These are phyloP conservation scores for Nixonia krombeini DNA, from an alignment of 1,140 invertebrate genomes.

Conservation along the genomic window DNA sequence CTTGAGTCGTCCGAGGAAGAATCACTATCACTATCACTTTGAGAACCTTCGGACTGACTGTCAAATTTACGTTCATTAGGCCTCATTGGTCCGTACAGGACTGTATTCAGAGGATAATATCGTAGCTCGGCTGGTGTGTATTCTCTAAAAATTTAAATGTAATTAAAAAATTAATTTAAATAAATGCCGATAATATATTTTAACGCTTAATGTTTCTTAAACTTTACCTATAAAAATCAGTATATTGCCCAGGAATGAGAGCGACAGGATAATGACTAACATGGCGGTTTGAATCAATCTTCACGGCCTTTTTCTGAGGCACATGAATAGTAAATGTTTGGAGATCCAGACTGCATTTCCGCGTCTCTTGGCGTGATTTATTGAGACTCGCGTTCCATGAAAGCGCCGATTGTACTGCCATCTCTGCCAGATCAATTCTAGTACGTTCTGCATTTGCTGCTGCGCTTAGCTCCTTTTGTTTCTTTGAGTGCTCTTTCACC, in stretches of 20 bases:
- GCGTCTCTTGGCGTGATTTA: slow-evolving; percentile 79
- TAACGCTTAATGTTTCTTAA: not conserved
- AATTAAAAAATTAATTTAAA: not conserved
- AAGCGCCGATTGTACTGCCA: slow-evolving; percentile 88
- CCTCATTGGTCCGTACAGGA: slow-evolving; percentile 81
- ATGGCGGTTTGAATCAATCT: slow-evolving; percentile 68
- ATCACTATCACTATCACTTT: slow-evolving; percentile 73
- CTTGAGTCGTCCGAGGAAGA: slow-evolving; percentile 75
- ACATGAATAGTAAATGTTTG: slow-evolving; percentile 84
- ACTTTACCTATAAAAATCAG: slow-evolving; percentile 79
- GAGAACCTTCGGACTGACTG: slow-evolving; percentile 73
- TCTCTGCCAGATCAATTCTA: slow-evolving; percentile 84
- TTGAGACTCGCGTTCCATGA: slow-evolving; percentile 92
- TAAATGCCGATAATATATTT: no score
- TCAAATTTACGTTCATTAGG: slow-evolving; percentile 72
- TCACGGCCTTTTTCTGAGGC: slow-evolving; percentile 72
- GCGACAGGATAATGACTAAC: slow-evolving; percentile 90
- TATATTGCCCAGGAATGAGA: slow-evolving; percentile 93
- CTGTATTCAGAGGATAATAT: slow-evolving; percentile 94
- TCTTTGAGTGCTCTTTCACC: slow-evolving; percentile 79
- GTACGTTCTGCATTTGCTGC: slow-evolving; percentile 70
- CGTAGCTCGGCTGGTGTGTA: slow-evolving; percentile 76
- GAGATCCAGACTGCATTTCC: slow-evolving; percentile 81
- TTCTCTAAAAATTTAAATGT: slow-evolving; percentile 60
- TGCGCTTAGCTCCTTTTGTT: slow-evolving; percentile 76